Conservation (phyloP, 2,888 invertebrate genomes). For the Cecidostiba fungosa region DNA sequence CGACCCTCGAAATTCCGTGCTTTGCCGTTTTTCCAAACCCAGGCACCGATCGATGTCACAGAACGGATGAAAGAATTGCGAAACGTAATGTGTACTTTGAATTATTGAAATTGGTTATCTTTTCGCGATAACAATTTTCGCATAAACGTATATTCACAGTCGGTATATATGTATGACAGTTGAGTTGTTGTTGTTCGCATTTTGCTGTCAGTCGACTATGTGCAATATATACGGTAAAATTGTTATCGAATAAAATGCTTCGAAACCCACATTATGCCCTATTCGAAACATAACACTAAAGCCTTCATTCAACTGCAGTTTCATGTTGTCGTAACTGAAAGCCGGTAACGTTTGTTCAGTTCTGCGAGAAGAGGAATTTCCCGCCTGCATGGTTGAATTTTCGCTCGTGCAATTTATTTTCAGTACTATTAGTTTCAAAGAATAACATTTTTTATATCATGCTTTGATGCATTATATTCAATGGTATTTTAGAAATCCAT, state of each 20-base stretch:
- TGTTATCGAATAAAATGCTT: slow-evolving; percentile 26
- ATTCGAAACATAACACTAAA: slow-evolving; percentile 20
- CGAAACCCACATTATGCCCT: slow-evolving; percentile 2
- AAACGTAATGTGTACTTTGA: background rate
- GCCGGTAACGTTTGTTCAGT: slow-evolving; percentile 27
- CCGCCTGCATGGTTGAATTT: background rate
- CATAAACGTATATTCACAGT: background rate
- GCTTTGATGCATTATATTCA: too few species aligned
- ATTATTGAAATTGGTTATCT: background rate
- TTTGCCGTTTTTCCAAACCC: background rate
- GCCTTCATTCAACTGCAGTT: slow-evolving; percentile 25
- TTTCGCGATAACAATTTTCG: slow-evolving; percentile 1
- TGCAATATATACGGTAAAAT: slow-evolving; percentile 26
- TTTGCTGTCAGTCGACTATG: slow-evolving; percentile 27
- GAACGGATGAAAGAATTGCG: background rate
- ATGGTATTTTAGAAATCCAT: too few species aligned
- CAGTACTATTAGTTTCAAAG: background rate
- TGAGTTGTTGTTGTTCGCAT: too few species aligned
- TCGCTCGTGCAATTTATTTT: background rate
- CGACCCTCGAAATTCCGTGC: background rate
- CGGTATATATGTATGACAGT: slow-evolving; percentile 4
- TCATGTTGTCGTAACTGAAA: slow-evolving; percentile 37
- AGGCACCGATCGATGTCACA: background rate
- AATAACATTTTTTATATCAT: background rate
- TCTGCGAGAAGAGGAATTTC: background rate